These are phyloP conservation scores for Dynastes grantii DNA, from an alignment of 2,888 invertebrate species.

Conservation along the genomic window DNA sequence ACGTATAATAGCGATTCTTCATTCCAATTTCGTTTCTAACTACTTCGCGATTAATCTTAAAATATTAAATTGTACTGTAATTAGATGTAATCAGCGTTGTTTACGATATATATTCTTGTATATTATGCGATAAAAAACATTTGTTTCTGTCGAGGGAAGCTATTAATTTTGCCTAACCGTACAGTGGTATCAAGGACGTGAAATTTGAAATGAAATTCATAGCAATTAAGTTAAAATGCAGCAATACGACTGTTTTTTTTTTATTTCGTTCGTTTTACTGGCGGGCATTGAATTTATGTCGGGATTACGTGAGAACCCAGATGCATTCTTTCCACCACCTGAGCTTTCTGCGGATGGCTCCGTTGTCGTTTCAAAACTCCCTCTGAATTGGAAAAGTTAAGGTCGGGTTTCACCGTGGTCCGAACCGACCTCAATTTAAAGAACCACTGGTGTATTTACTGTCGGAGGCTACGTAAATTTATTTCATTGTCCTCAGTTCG, in stretches of 20 bases:
- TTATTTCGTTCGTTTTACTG: not conserved
- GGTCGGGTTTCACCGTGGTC: conserved; percentile 14
- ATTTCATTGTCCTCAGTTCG: conserved; percentile 20
- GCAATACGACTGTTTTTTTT: not conserved
- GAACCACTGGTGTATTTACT: conserved; percentile 17
- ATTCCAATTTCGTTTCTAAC: conserved; percentile 3
- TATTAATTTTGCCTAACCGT: too few species aligned
- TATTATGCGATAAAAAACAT: conserved; percentile 5
- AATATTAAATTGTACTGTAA: conserved; percentile 9
- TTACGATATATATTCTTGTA: not conserved
- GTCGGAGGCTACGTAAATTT: conserved; percentile 33
- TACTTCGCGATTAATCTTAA: conserved; percentile 3
- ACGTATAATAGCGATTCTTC: conserved; percentile 7
- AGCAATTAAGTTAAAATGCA: too few species aligned
- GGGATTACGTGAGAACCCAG: conserved; percentile 1
- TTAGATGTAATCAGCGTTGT: not conserved
- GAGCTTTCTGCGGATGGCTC: not conserved
- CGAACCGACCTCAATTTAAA: conserved; percentile 32
- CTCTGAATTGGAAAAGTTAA: conserved; percentile 24
- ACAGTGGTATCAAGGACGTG: too few species aligned
- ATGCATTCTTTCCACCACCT: not conserved
- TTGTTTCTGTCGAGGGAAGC: not conserved
- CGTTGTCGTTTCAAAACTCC: conserved; percentile 17
- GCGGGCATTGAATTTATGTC: not conserved
- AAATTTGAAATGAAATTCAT: too few species aligned